Base-by-base conservation (phyloP, 2,888 invertebrate species). In the Xylophagus ater region DNA sequence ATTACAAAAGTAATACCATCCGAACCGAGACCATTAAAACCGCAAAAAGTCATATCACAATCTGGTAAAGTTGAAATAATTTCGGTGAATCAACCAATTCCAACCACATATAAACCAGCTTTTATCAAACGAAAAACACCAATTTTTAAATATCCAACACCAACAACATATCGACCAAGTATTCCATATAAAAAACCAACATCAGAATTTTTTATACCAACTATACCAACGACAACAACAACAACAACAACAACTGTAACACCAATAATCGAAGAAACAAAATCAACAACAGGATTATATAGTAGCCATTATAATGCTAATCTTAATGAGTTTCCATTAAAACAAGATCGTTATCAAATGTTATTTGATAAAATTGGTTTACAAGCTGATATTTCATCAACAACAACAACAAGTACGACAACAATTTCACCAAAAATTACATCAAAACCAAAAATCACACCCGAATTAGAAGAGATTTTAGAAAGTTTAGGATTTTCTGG, bases 91-190 rank as follows among this genome's bases (percentile, higher is more conserved):
- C 26, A 31, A 2, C 43, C 53, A 29, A 65, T 65, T n/a, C 62
- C 63, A 15, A 66, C 69, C 5, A 69, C 71, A 2, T 71, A 71
- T 47, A 62, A 62, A 38, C 66, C 69, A 5, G 67, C 65, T 6
- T 55, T 65, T 25, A n/a, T n/a, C n/a, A n/a, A n/a, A n/a, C 64
- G 45, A 4, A 8, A 47, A 6, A 56, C 54, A 39, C 46, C 35
- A 42, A 43, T 46, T 29, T 47, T 42, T 40, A 38, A 34, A 35
- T 15, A 32, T 38, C 34, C 28, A 41, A 31, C 40, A 32, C 47
- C 48, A 47, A 51, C 40, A 34, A 50, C 35, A 35, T 52, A 40
- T 48, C 54, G 26, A 49, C 57, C 29, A 47, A 1, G 53, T 5
- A 34, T 13, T 13, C 15, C n/a, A 8, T n/a, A 21, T 9, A 30